phyloP scores from a whole-genome alignment of 2,888 invertebrate genomes.

The Brenthis ino region DNA sequence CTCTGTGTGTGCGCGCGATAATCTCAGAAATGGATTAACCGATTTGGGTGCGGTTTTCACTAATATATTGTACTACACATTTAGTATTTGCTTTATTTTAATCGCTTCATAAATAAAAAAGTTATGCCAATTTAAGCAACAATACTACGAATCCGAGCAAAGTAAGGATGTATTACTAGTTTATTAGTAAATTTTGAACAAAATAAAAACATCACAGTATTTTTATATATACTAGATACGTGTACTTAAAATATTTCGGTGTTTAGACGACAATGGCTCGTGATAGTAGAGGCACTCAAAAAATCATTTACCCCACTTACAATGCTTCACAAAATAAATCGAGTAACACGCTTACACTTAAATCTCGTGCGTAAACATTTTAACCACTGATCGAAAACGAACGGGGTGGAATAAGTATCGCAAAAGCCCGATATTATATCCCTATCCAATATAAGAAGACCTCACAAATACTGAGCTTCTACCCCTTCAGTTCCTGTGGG shows the following conservation, averaged over 20 bases:
- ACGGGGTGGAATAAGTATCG: slow-evolving; percentile 54
- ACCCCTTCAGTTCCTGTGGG: background rate
- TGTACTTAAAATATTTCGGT: background rate
- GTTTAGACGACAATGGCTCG: background rate
- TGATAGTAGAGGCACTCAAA: slow-evolving; percentile 7
- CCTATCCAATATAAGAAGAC: slow-evolving; percentile 36
- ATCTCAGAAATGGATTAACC: no score
- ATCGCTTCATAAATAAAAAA: no score
- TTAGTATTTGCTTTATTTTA: no score
- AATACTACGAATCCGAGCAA: no score
- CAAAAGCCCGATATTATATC: slow-evolving; percentile 49
- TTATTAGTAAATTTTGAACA: no score
- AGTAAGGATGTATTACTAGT: no score
- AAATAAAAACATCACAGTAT: no score
- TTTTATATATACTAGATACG: background rate
- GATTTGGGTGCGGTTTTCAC: no score
- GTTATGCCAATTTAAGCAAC: no score
- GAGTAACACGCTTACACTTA: slow-evolving; percentile 43
- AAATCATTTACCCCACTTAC: slow-evolving; percentile 21
- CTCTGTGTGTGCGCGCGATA: no score
- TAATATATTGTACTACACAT: no score
- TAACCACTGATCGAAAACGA: slow-evolving; percentile 49
- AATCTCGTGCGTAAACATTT: slow-evolving; percentile 56
- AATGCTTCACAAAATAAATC: slow-evolving; percentile 34
- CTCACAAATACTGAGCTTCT: slow-evolving; percentile 7